Evolutionary conservation across 2,797 vertebrate species (phyloP), one percentile per base, ranked within the genome.

Genomic region (Alcedo atthis): DNA sequence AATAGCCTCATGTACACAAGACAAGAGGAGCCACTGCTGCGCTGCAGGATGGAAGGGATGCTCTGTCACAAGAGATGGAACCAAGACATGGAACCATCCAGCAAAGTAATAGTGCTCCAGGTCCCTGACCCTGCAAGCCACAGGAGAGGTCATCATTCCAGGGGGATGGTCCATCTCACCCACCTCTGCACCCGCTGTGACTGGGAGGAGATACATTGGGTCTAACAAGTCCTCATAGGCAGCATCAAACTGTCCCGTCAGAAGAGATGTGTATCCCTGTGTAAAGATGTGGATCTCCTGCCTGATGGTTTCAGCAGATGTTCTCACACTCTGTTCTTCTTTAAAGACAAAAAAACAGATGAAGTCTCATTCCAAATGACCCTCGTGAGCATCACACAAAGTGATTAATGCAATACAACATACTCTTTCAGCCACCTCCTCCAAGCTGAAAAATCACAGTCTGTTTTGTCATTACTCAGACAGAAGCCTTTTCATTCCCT

Each of bases 21-120:
- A 8, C 8, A 61, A 13, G 54, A 70, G 37, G 42, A 81, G 63
- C 30, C 1, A 5, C 20, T 0, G 3, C 46, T 7, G 8, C 5
- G 49, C n/a, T 6, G 6, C 2, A 1, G n/a, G 42, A 37, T 78
- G 13, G 35, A 57, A 82, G 20, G 58, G 54, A 75, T 28, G 48
- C 9, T 80, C 57, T 15, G 35, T n/a, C 16, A 5, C 15, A 74
- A 40, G 62, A 45, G 53, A 66, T 0, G 11, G 57, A 87, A 28
- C 17, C 1, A 0, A 40, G 62, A 45, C 57, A 66, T 0, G 11
- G 61, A 87, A 28, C 17, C 1, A 0, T 6, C 42, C 43, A 74
- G n/a, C 1, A 3, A 61, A 54, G 64, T 42, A 1, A 10, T 43
- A 83, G 15, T 1, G 4, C 6, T 67, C 15, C 5, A 46, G 15